These are phyloP conservation scores for Crotalus tigris DNA, from an alignment of 2,113 vertebrate species.

Conservation along the genomic window DNA sequence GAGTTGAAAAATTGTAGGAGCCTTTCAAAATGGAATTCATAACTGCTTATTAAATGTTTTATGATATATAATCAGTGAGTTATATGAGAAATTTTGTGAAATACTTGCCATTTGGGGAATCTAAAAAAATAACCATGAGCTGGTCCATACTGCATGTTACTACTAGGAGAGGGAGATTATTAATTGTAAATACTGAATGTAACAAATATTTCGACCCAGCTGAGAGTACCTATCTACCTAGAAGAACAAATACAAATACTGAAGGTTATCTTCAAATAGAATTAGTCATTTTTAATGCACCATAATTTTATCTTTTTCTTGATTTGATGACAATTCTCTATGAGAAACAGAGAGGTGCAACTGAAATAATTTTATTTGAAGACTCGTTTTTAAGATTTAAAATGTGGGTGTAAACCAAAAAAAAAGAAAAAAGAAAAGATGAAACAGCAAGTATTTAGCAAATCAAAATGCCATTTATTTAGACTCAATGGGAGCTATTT, in stretches of 20 bases:
- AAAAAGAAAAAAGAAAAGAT: background rate
- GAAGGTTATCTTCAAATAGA: background rate
- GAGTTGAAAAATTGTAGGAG: constrained; percentile 9
- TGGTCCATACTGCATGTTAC: background rate
- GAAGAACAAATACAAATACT: background rate
- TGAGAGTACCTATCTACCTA: background rate
- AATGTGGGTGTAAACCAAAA: background rate
- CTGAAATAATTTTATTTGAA: background rate
- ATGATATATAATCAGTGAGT: background rate
- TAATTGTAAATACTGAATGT: background rate
- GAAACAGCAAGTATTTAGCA: background rate
- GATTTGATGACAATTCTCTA: background rate
- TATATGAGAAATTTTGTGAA: background rate
- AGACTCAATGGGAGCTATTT: background rate
- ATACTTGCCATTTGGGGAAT: background rate
- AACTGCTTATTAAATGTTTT: background rate
- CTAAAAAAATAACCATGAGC: background rate
- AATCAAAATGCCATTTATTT: background rate
- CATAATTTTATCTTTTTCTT: background rate
- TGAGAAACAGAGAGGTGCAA: background rate
- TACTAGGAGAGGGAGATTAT: background rate
- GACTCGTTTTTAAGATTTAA: background rate
- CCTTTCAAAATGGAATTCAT: constrained; percentile 23
- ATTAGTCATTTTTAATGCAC: background rate
- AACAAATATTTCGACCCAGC: background rate